These are phyloP conservation scores for Cactoblastis cactorum DNA, from an alignment of 2,888 invertebrate species.

Conservation along the genomic window DNA sequence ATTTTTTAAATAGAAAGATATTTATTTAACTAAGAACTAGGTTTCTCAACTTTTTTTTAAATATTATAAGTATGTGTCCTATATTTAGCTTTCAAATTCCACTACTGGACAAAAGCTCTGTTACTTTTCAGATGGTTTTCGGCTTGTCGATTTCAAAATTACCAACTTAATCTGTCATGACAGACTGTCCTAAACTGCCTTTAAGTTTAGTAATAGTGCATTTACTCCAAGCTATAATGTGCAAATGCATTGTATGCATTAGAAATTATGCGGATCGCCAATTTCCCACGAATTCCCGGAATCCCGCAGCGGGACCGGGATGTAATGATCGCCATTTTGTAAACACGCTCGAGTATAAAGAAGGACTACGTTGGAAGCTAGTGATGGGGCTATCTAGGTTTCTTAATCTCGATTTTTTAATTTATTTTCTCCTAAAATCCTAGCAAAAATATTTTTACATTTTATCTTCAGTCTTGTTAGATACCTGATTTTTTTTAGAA, in stretches of 20 bases:
- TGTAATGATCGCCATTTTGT: constrained; percentile 8
- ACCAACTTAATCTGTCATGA: neutral
- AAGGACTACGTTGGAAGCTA: neutral
- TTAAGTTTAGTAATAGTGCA: neutral
- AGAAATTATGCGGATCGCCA: constrained; percentile 12
- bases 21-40: too few relatives aligned
- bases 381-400: neutral
- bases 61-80: too few relatives aligned
- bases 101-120: too few relatives aligned
- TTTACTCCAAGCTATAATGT: neutral
- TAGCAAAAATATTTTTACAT: too few relatives aligned
- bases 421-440: too few relatives aligned
- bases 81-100: too few relatives aligned
- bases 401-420: neutral
- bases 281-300: constrained; percentile 9
- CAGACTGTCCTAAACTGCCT: neutral
- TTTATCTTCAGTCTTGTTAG: too few relatives aligned
- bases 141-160: too few relatives aligned
- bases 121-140: too few relatives aligned
- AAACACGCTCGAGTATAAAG: constrained; percentile 8
- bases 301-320: neutral
- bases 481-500: too few relatives aligned
- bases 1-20: too few relatives aligned
- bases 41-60: too few relatives aligned
- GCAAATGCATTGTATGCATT: constrained; percentile 12